phyloP scores from a whole-genome alignment of 2,888 invertebrate genomes.

The Kuschelorhynchus macadamiae region DNA sequence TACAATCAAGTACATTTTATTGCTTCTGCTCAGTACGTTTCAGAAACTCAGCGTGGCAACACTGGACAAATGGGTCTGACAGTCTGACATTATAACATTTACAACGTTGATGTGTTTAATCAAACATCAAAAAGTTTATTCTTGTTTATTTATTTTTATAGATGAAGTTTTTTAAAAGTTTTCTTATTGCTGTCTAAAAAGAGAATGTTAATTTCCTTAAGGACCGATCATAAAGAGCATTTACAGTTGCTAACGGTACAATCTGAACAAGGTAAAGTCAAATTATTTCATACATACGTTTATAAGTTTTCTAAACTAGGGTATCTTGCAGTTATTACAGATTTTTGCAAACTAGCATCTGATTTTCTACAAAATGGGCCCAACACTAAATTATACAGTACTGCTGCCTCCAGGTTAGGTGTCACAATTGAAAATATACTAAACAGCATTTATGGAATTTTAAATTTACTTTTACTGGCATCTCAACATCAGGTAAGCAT shows the following conservation, averaged over 20 bases:
- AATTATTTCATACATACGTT: constrained; percentile 29
- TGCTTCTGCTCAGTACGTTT: no score
- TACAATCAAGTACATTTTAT: no score
- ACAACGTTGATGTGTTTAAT: no score
- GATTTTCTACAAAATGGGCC: constrained; percentile 79
- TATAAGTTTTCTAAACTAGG: no score
- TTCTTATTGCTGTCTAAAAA: no score
- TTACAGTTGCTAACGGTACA: constrained; percentile 71
- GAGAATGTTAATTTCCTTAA: constrained; percentile 68
- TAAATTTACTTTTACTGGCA: constrained; percentile 80
- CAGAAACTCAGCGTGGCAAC: no score
- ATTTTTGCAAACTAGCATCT: constrained; percentile 79
- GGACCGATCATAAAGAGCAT: constrained; percentile 73
- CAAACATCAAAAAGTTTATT: no score
- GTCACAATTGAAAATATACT: constrained; percentile 72
- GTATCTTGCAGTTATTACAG: constrained; percentile 73
- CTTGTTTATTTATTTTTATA: no score
- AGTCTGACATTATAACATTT: no score
- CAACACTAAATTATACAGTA: constrained; percentile 74
- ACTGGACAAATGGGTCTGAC: no score
- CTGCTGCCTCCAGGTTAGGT: constrained; percentile 77
- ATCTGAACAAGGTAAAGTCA: constrained; percentile 69
- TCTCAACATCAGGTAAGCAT: constrained; percentile 77
- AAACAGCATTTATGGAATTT: constrained; percentile 79
- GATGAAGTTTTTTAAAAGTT: no score